Base-by-base conservation (phyloP, 2,888 invertebrate species). In the Scaptomyza polygonia region DNA sequence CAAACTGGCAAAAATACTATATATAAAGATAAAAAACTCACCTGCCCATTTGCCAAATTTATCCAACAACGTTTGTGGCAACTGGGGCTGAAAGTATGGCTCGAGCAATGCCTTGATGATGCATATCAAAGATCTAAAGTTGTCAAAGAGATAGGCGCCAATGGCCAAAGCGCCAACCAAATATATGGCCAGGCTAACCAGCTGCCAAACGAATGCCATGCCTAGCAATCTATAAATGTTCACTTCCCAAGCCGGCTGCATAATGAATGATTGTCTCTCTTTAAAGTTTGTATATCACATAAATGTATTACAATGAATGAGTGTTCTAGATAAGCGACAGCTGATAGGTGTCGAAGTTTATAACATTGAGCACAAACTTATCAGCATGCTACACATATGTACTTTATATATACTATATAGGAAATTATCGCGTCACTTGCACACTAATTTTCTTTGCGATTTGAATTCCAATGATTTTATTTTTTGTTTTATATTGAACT, bases 31-130 rank as follows among this genome's bases (percentile, higher is more conserved):
- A n/a, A 44, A 18, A 4, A 9, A 92, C 94, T 94, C 91, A 97
- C 97, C 95, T 89, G 97, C 97, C 97, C 97, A 97, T 67, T 94
- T 93, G 83, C 97, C 97, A 90, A 94, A 97, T 89, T 94, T 95
- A 88, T 94, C 94, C 36, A 92, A 88, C 57, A 96, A 90, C 12
- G 93, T 92, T 77, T 93, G 92, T 72, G 94, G 94, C 86, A 94
- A 93, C 55, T 93, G 89, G 0, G 95, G 94, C 72, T 94, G 92
- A 86, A 95, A 94, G 78, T 93, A 94, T 21, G 95, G 95, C 89
- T 94, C 93, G 88, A 96, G 89, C 83, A 94, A 89, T 3, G 94
- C 93, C 77, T 93, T 93, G 43, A 93, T 79, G 57, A 94, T 92
- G 79, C 94, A 93, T 65, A 94, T 77, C 0, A 94, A 88, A 72